phyloP scores from a whole-genome alignment of 2,797 vertebrate species.

The Premnoplex brunnescens region DNA sequence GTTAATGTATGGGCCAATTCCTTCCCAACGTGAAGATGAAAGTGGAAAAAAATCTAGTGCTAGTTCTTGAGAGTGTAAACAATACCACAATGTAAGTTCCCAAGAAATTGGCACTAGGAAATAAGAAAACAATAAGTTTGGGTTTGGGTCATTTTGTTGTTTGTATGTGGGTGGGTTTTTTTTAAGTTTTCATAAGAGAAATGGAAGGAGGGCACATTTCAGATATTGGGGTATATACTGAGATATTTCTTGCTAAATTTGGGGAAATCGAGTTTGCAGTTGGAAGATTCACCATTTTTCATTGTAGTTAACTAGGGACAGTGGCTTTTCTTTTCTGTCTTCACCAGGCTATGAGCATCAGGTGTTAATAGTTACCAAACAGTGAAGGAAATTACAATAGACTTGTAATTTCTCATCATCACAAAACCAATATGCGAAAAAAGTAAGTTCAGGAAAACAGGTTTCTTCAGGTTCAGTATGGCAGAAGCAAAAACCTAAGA shows the following conservation, averaged over 20 bases:
- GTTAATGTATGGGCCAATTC: neutral
- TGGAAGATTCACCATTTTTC: neutral
- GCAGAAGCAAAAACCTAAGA: neutral
- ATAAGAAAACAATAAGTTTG: neutral
- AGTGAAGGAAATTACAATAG: neutral
- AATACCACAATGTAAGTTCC: neutral
- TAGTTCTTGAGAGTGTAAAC: neutral
- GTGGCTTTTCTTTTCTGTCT: neutral
- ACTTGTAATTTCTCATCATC: neutral
- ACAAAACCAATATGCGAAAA: neutral
- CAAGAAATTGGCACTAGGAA: neutral
- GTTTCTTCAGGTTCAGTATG: neutral
- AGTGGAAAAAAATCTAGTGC: neutral
- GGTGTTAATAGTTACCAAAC: neutral
- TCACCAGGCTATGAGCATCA: neutral
- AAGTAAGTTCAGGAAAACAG: neutral
- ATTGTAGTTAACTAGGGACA: neutral
- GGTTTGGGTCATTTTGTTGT: neutral
- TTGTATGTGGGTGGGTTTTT: no score
- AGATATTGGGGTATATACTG: neutral
- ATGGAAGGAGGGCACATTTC: neutral
- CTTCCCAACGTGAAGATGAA: neutral
- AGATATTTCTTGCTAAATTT: neutral
- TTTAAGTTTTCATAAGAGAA: neutral
- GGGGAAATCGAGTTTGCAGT: neutral